These are phyloP conservation scores for Bubo scandiacus DNA, from an alignment of 2,113 vertebrate species.

Conservation along the genomic window DNA sequence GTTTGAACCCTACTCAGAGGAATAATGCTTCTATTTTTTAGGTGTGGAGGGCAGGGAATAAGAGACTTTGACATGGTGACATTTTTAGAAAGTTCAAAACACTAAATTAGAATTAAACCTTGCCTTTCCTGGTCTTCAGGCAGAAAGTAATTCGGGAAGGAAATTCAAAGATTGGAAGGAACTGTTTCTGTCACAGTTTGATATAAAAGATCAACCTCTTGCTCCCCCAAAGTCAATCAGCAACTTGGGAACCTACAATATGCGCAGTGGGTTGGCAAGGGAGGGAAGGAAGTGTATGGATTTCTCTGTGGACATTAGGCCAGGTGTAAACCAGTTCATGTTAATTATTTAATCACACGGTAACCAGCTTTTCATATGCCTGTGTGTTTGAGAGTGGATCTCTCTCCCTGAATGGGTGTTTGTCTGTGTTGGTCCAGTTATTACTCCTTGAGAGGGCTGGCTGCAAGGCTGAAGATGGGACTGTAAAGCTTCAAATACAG, in stretches of 20 bases:
- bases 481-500: neutral
- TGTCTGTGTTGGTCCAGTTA: neutral
- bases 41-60: neutral
- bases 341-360: neutral
- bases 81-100: neutral
- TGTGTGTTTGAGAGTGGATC: neutral
- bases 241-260: neutral
- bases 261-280: neutral
- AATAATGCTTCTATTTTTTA: neutral
- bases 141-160: neutral
- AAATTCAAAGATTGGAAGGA: neutral
- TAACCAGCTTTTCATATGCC: neutral
- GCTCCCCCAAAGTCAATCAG: neutral
- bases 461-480: neutral
- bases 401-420: neutral
- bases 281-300: neutral
- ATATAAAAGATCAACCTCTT: neutral
- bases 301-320: neutral
- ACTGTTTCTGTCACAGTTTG: neutral
- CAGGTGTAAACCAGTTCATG: neutral
- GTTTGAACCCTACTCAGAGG: neutral
- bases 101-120: neutral
- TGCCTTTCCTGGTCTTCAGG: neutral
- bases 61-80: neutral
- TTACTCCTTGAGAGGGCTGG: neutral